phyloP scores from a whole-genome alignment of 2,113 vertebrate species.

The Vulpes vulpes region DNA sequence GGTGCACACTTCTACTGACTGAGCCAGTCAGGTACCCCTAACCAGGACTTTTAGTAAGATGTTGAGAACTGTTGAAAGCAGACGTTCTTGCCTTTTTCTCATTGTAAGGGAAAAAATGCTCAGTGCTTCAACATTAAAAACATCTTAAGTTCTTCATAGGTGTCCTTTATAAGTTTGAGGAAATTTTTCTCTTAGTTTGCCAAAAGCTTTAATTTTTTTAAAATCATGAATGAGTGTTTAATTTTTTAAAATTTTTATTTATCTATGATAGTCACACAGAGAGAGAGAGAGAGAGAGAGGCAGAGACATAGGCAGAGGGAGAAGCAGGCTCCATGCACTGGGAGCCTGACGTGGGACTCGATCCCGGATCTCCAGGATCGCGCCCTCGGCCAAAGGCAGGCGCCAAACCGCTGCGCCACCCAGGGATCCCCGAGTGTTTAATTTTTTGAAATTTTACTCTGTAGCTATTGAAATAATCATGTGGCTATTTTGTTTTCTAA shows the following conservation, averaged over 20 bases:
- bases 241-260: neutral
- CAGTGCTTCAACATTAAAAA: neutral
- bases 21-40: neutral
- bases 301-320: no score
- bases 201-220: neutral
- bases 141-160: neutral
- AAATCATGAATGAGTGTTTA: neutral
- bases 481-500: neutral
- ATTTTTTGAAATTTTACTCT: neutral
- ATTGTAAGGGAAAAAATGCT: neutral
- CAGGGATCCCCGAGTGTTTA: neutral
- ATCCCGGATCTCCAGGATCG: no score
- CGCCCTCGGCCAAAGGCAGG: no score
- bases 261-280: no score
- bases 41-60: neutral
- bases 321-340: no score
- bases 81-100: neutral
- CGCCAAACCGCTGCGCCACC: no score
- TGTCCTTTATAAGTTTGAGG: neutral
- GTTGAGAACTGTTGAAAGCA: neutral
- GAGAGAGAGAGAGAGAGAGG: no score
- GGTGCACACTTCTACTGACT: neutral
- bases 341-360: no score
- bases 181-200: slow-evolving; percentile 18
- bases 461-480: neutral